Evolutionary conservation across 2,888 invertebrate species (phyloP).

Genomic region (Oscheius sp.): DNA sequence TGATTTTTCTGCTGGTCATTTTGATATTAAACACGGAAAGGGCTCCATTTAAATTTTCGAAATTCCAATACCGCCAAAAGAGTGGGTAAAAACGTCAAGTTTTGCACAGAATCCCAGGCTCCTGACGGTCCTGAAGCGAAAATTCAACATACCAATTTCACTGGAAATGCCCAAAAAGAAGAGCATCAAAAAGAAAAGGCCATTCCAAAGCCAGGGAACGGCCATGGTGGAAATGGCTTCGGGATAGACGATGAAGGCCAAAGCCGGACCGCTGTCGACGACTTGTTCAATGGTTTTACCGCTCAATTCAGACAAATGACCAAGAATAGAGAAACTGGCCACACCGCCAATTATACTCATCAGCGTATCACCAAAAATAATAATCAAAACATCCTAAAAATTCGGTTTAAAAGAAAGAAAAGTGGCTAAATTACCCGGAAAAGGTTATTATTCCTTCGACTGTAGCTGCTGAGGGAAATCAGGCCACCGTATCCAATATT

Average conservation of each 20-base stretch:
- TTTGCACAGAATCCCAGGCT: no score
- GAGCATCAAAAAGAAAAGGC: conserved; percentile 74
- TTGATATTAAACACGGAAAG: no score
- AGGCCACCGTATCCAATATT: conserved; percentile 67
- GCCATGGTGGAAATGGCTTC: conserved; percentile 73
- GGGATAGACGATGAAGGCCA: conserved; percentile 74
- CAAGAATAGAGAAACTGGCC: conserved; percentile 57
- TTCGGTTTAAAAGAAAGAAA: no score
- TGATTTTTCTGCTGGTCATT: no score
- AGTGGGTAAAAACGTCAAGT: no score
- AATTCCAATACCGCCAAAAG: no score
- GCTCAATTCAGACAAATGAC: conserved; percentile 46
- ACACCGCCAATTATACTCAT: conserved; percentile 57
- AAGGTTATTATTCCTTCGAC: conserved; percentile 43
- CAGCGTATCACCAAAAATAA: conserved; percentile 61
- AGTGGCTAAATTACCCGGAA: no score
- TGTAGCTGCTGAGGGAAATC: conserved; percentile 64
- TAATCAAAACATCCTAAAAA: conserved; percentile 35
- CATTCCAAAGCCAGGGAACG: conserved; percentile 72
- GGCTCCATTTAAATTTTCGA: no score
- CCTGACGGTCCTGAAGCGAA: no score
- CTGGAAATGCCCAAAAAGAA: conserved; percentile 73
- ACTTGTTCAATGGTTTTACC: conserved; percentile 40
- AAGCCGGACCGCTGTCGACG: conserved; percentile 73
- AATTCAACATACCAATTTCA: conserved; percentile 38